A percentile compares a stretch with the other conserved stretches of the same genome.
Evolutionary conservation across 2,113 vertebrate species (phyloP).

Genomic region (Baryphthengus martii): DNA sequence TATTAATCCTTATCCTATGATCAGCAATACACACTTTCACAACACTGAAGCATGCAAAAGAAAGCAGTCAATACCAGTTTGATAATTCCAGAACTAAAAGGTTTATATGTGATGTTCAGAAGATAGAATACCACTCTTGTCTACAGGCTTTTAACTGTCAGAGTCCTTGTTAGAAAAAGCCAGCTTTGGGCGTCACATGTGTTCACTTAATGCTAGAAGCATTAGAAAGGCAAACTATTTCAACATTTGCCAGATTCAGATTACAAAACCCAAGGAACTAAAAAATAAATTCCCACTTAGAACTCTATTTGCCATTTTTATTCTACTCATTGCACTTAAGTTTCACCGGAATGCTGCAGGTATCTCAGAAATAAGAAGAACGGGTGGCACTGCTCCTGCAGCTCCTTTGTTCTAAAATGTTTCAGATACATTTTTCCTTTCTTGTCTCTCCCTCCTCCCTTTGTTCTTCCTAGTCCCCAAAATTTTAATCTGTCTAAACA

Average conservation of each 20-base stretch:
- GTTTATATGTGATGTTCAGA: not conserved
- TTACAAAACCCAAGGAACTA: not conserved
- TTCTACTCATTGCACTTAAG: not conserved
- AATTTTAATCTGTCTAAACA: not conserved
- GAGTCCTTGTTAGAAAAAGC: not conserved
- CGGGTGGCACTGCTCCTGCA: not conserved
- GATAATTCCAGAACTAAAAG: not conserved
- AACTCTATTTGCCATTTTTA: not conserved
- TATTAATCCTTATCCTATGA: not conserved
- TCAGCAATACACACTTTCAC: not conserved
- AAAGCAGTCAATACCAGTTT: not conserved
- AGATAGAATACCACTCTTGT: not conserved
- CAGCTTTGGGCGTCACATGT: not conserved
- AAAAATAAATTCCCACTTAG: not conserved
- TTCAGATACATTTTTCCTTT: not conserved
- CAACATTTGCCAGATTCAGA: not conserved
- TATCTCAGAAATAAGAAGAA: not conserved
- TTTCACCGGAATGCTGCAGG: not conserved
- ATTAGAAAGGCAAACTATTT: not conserved
- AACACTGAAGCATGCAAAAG: not conserved
- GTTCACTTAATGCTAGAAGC: not conserved
- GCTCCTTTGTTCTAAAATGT: not conserved
- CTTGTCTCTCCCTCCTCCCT: not conserved
- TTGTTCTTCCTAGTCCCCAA: not conserved
- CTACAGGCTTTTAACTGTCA: not conserved